Evolutionary conservation across 1,140 invertebrate genomes (phyloP).

Genomic region (Drosophila kanapiae): DNA sequence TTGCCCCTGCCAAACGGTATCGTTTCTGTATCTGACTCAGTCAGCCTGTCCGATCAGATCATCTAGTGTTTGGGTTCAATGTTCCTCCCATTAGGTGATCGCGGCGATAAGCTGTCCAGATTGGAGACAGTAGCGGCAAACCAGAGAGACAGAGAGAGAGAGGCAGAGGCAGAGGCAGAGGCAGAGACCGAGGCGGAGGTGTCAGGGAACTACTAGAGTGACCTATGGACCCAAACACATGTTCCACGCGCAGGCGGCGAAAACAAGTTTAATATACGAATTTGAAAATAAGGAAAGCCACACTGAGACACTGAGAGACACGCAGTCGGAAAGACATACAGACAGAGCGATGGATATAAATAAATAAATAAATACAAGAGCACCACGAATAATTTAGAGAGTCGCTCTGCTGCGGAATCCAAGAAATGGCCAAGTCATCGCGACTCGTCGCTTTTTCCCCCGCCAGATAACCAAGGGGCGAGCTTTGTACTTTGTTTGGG

Average conservation of each 20-base stretch:
- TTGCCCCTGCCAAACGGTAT: background rate
- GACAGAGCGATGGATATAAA: conserved; percentile 7
- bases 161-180: background rate
- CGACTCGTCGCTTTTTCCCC: conserved; percentile 52
- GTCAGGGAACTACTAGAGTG: conserved; percentile 29
- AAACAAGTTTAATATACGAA: conserved; percentile 42
- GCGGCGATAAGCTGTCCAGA: conserved; percentile 30
- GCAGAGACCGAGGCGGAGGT: background rate
- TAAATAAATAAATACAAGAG: conserved; percentile 29
- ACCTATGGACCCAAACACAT: conserved; percentile 80
- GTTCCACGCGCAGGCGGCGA: conserved; percentile 38
- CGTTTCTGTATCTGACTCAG: conserved; percentile 31
- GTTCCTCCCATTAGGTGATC: conserved; percentile 22
- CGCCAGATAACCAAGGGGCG: conserved; percentile 29
- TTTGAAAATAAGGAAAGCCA: conserved; percentile 26
- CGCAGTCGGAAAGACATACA: background rate
- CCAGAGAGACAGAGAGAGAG: background rate
- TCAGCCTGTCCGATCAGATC: background rate
- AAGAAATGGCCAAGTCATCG: conserved; percentile 62
- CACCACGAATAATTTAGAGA: conserved; percentile 23
- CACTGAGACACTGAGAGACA: background rate
- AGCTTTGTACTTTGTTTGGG: conserved; percentile 68
- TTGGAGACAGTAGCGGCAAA: conserved; percentile 9
- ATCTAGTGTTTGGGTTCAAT: conserved; percentile 45
- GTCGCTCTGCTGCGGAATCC: conserved; percentile 4